phyloP scores from a whole-genome alignment of 2,113 vertebrate genomes.

The Nyctibius bracteatus region DNA sequence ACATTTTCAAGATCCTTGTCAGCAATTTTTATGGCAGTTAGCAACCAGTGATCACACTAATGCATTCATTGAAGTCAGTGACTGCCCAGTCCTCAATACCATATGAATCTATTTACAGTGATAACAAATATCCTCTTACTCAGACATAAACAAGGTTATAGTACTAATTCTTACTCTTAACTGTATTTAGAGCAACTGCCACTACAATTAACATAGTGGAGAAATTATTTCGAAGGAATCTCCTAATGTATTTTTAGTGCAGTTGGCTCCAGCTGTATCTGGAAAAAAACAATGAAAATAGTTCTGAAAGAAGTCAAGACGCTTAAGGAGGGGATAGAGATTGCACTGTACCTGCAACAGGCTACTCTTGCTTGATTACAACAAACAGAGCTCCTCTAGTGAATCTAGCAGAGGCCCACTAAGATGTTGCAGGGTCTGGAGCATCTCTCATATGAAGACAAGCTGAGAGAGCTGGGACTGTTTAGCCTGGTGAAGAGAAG shows the following conservation, averaged over 20 bases:
- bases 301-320: not conserved
- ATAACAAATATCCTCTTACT: not conserved
- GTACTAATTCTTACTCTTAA: not conserved
- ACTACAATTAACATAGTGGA: not conserved
- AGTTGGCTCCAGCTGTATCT: not conserved
- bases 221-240: not conserved
- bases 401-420: not conserved
- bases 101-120: not conserved
- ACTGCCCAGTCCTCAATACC: not conserved
- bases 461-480: not conserved
- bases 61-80: not conserved
- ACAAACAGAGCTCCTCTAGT: not conserved
- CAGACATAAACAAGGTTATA: not conserved
- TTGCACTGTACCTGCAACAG: not conserved
- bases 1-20: not conserved
- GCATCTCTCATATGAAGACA: not conserved
- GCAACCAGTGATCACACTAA: not conserved
- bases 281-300: not conserved
- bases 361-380: not conserved
- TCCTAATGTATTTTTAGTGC: not conserved
- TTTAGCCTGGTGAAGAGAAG: not conserved
- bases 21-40: not conserved
- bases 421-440: not conserved
- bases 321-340: not conserved
- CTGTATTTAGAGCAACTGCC: not conserved